A percentile compares a stretch with the other conserved stretches of the same genome.
These are phyloP conservation scores for Hypanus sabinus DNA, from an alignment of 2,113 vertebrate genomes.

Conservation along the genomic window DNA sequence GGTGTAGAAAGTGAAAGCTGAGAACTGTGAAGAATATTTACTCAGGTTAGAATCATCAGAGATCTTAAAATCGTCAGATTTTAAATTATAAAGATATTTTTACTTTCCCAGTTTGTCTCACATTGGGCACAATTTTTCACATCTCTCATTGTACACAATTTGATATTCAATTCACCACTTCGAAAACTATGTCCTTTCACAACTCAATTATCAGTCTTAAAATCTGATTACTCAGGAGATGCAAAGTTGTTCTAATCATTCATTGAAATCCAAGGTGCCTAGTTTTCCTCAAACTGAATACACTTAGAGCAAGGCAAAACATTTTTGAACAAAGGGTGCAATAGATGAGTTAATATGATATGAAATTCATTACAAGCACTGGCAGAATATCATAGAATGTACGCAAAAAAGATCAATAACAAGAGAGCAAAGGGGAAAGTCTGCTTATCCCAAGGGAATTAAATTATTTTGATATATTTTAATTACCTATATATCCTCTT, in stretches of 20 bases:
- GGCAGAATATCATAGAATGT: neutral
- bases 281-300: neutral
- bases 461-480: neutral
- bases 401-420: neutral
- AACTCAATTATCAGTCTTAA: neutral
- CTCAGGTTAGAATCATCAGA: neutral
- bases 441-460: neutral
- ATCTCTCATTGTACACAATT: neutral
- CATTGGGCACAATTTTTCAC: neutral
- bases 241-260: neutral
- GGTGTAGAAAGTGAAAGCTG: neutral
- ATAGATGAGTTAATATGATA: neutral
- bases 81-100: neutral
- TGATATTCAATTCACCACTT: neutral
- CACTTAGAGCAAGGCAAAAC: neutral
- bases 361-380: neutral
- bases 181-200: neutral
- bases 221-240: neutral
- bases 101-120: neutral
- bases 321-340: neutral
- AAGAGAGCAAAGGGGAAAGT: neutral
- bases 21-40: neutral
- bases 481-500: neutral
- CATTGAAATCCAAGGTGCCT: neutral
- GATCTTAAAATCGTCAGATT: neutral